phyloP scores from a whole-genome alignment of 2,113 vertebrate species.

The Falcunculus frontatus region DNA sequence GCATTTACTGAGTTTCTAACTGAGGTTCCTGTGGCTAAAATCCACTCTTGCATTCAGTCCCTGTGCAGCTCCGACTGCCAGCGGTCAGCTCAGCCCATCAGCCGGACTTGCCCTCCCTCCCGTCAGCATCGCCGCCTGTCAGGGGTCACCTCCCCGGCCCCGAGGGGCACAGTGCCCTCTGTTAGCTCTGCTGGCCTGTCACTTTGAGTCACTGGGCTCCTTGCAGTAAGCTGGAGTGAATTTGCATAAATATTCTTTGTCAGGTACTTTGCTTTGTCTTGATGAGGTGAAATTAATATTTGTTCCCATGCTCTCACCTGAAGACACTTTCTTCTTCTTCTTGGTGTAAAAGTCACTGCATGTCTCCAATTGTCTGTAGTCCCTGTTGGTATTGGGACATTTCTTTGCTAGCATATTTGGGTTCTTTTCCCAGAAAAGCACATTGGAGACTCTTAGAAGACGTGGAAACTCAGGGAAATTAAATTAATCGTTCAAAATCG shows the following conservation, averaged over 20 bases:
- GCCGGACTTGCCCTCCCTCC: neutral
- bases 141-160: neutral
- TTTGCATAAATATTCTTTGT: neutral
- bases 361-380: neutral
- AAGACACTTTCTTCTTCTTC: neutral
- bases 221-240: neutral
- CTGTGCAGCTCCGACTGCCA: neutral
- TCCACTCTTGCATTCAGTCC: neutral
- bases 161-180: neutral
- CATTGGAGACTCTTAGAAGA: neutral
- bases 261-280: neutral
- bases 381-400: neutral
- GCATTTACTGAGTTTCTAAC: neutral
- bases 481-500: neutral
- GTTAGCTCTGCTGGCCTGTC: slow-evolving; percentile 5
- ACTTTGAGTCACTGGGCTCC: neutral
- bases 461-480: neutral
- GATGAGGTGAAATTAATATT: neutral
- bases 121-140: neutral
- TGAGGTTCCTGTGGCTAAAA: neutral
- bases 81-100: neutral
- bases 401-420: neutral
- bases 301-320: neutral
- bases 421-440: neutral
- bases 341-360: neutral